These are phyloP conservation scores for Poecilia picta DNA, from an alignment of 2,797 vertebrate species.

Conservation along the genomic window DNA sequence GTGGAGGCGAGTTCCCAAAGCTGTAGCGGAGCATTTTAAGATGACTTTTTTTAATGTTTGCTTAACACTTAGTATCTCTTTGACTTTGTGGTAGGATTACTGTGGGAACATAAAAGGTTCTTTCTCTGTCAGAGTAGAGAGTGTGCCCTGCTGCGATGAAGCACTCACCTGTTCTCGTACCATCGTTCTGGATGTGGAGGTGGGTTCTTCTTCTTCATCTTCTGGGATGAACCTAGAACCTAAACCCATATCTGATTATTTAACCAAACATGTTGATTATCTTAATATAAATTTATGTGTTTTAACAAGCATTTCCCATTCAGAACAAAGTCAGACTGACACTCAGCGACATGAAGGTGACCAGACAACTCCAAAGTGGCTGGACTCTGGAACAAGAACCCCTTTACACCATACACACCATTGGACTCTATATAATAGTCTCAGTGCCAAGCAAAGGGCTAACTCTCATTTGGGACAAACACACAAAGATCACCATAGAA, in stretches of 20 bases:
- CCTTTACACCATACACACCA: slow-evolving; percentile 70
- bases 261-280: not conserved
- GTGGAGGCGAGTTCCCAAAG: slow-evolving; percentile 78
- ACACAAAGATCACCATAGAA: slow-evolving; percentile 74
- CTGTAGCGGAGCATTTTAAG: not conserved
- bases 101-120: slow-evolving; percentile 35
- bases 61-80: not conserved
- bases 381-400: slow-evolving; percentile 19
- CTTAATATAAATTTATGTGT: not conserved
- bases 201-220: slow-evolving; percentile 14
- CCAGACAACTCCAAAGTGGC: slow-evolving; percentile 18
- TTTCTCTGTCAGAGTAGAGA: slow-evolving; percentile 76
- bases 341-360: slow-evolving; percentile 75
- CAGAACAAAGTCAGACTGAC: slow-evolving; percentile 68
- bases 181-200: slow-evolving; percentile 75
- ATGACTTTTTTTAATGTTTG: not conserved
- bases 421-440: slow-evolving; percentile 75
- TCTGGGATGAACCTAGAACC: not conserved
- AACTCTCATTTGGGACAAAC: slow-evolving; percentile 82
- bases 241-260: not conserved
- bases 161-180: slow-evolving; percentile 78
- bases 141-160: slow-evolving; percentile 82
- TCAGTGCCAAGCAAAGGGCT: slow-evolving; percentile 68
- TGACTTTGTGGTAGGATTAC: slow-evolving; percentile 60
- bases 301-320: not conserved